These are phyloP conservation scores for Eupristina koningsbergeri DNA, from an alignment of 1,140 invertebrate species.

Conservation along the genomic window DNA sequence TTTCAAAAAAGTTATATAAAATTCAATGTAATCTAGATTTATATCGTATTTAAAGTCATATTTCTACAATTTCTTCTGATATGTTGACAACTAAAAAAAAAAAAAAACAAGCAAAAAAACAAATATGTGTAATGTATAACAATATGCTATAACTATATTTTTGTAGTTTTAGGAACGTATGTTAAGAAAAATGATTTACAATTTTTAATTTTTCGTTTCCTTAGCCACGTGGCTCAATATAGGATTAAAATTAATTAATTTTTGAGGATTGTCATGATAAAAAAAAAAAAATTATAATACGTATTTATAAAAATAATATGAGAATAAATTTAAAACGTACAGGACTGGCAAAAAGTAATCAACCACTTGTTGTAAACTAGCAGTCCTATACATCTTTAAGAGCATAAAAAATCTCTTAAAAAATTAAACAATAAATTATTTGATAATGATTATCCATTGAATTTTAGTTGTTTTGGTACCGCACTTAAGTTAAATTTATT, in stretches of 20 bases:
- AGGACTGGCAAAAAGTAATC: conserved; percentile 55
- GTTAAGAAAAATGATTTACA: conserved; percentile 61
- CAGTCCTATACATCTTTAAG: conserved; percentile 58
- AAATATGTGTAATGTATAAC: conserved; percentile 54
- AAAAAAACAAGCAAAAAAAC: no score
- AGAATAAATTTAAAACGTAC: conserved; percentile 29
- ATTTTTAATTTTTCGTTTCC: conserved; percentile 25
- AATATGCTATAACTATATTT: conserved; percentile 63
- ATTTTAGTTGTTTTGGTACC: not conserved
- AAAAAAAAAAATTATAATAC: conserved; percentile 12
- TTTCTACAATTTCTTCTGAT: conserved; percentile 55
- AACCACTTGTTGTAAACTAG: conserved; percentile 57
- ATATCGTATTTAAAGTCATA: conserved; percentile 39
- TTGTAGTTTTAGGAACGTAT: conserved; percentile 65
- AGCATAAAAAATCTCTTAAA: conserved; percentile 33
- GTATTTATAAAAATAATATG: not conserved
- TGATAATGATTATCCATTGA: not conserved
- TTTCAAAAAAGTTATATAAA: conserved; percentile 17
- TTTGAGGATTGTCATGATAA: not conserved
- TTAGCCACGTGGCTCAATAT: not conserved
- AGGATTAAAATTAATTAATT: conserved; percentile 19
- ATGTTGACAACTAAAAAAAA: conserved; percentile 59
- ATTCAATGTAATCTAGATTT: conserved; percentile 52
- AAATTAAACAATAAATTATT: conserved; percentile 23
- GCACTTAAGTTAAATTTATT: no score